Evolutionary conservation across 2,888 invertebrate genomes (phyloP), one percentile per base, ranked within the genome.

Genomic region (Trachelus troglodyta): DNA sequence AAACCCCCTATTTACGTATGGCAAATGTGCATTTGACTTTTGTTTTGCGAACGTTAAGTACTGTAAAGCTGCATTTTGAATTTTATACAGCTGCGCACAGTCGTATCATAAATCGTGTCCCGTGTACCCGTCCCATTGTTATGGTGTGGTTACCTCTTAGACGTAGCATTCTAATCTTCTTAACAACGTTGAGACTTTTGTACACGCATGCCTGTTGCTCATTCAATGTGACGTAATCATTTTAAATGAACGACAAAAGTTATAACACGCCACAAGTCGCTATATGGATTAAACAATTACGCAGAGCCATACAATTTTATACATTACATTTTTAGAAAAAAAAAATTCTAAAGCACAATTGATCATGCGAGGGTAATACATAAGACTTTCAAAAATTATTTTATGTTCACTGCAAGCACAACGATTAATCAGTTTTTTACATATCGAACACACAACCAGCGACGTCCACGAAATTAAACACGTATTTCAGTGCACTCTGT

Each of bases 151-250:
- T 82, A 80, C 82, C 82, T 81, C 82, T 82, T 86, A 84, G 81
- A 81, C 82, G 83, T 85, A 86, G 81, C 81, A 81, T 82, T 78
- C 82, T 81, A 84, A 84, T 84, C 77, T 82, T 84, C 78, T 83
- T 84, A 83, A 84, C 81, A 85, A 82, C 82, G 78, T 76, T 76
- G 31, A 34, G 37, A 76, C 83, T 84, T 83, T 86, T 85, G 82
- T 85, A 85, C 86, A 84, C 86, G 88, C 87, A 88, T 88, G 87
- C 85, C 86, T 85, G 86, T 83, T 88, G 84, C 85, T 88, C 85
- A 83, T 83, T 82, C 85, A 76, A 79, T 76, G 69, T 76, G 11
- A 37, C 56, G 76, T 71, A 74, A 33, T 74, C 12, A 71, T 71
- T 71, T 30, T 56, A 56, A 23, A 56, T 9, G 56, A 23, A 56